Evolutionary conservation across 2,797 vertebrate genomes (phyloP), one percentile per base, ranked within the genome.

Genomic region (Botia almorhae): DNA sequence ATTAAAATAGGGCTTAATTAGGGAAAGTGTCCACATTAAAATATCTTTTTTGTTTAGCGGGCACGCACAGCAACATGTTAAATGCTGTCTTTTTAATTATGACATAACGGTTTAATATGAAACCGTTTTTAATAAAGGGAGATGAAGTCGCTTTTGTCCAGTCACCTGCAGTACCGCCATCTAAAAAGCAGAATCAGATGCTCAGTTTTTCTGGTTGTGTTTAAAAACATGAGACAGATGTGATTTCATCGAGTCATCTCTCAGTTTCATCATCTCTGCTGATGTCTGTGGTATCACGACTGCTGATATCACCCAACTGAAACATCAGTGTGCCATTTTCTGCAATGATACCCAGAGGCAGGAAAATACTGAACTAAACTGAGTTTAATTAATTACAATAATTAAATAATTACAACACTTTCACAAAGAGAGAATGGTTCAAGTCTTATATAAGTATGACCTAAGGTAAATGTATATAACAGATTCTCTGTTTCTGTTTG

Each of bases 371-470:
- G 76, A 83, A 58, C 75, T 78, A 68, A 67, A 81, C 64, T 61
- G 65, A 33, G 69, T 69, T 83, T 73, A 63, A 83, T 86, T n/a
- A n/a, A n/a, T n/a, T n/a, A n/a, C n/a, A n/a, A n/a, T 71, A 53
- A 81, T 19, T 80, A 78, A 83, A 85, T 81, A 84, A 83, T 83
- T 80, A 74, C 51, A 76, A 21, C 50, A 6, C 10, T 73, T 83
- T 60, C 16, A 75, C 61, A 16, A 74, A 69, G 69, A 70, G 11
- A 29, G 50, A 79, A 69, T n/a, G n/a, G n/a, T n/a, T n/a, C 39
- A 79, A 64, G 17, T 29, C n/a, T 72, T 50, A 21, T 7, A 2
- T 12, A 80, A 69, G 12, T 51, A 48, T 1, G 71, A 48, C 16
- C 43, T 67, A 68, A 50, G 4, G 16, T 73, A 56, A 56, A 81